A percentile compares a stretch with the other conserved stretches of the same genome.
phyloP scores from a whole-genome alignment of 2,113 vertebrate genomes.

The Eidolon helvum region DNA sequence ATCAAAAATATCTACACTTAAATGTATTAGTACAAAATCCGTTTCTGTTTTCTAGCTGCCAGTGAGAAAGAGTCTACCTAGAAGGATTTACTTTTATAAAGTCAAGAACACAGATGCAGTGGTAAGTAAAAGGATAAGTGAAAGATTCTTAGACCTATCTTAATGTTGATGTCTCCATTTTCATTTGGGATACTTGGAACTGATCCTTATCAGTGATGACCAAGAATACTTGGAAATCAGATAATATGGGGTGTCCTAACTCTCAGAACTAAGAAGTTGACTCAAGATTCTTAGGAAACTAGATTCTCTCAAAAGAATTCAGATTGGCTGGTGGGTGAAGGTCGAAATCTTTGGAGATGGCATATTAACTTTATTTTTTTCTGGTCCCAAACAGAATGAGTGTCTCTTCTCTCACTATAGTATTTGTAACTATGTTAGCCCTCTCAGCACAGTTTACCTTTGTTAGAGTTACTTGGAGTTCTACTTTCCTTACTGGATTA shows the following conservation, averaged over 20 bases:
- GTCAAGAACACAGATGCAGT: not conserved
- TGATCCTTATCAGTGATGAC: not conserved
- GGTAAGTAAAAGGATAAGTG: not conserved
- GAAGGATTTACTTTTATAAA: not conserved
- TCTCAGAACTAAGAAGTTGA: constrained; percentile 12
- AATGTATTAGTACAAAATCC: not conserved
- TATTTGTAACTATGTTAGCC: not conserved
- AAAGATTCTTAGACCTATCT: not conserved
- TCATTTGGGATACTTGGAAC: not conserved
- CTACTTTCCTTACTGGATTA: not conserved
- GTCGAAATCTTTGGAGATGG: not conserved
- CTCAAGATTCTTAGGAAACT: not conserved
- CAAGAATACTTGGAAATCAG: not conserved
- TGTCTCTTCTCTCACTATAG: not conserved
- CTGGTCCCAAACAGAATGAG: not conserved
- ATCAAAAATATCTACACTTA: not conserved
- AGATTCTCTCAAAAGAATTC: not conserved
- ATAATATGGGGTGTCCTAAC: not conserved
- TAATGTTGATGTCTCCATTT: not conserved
- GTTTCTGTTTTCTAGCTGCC: not conserved
- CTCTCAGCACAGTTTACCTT: not conserved
- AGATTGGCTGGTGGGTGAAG: not conserved
- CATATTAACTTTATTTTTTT: not conserved
- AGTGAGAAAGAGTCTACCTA: not conserved
- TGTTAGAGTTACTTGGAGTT: not conserved